Evolutionary conservation across 2,797 vertebrate species (phyloP), one percentile per base, ranked within the genome.

Genomic region (Hippocampus kuda): DNA sequence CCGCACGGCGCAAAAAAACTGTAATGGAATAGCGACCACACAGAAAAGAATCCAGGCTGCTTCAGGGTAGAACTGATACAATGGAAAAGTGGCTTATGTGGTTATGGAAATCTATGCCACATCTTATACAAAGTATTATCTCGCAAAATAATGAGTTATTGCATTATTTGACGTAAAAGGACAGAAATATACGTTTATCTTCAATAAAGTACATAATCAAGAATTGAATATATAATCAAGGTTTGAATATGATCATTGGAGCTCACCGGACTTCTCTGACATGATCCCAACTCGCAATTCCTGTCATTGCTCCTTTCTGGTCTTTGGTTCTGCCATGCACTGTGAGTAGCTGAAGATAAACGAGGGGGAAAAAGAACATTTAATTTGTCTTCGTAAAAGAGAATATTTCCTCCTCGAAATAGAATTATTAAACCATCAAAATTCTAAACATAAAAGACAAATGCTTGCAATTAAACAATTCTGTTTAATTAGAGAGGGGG

Each of bases 271-370:
- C 93, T 0, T 94, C 97, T 83, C 88, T 93, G 79, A 99, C 98
- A 81, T 99, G 97, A 74, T 94, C 94, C 97, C 97, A 98, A 72
- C 92, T 94, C 0, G 97, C 97, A 0, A 95, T 72, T 0, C 97
- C 97, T 0, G 95, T 93, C 78, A 93, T 80, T 0, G 94, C 87
- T 48, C 97, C 97, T 79, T 96, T 99, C 90, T 99, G 96, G 57
- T 99, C 96, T 84, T 98, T 99, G 77, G 97, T 98, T 74, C 97
- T 92, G 57, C 96, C 97, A 0, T 99, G 97, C 49, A 99, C 94
- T 0, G 97, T 97, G 79, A 99, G 85, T 75, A 99, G 76, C 96
- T 99, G 70, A 5, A 38, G 70, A 82, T 11, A 57, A 57, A 57
- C 9, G 9, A 18, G 5, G 5, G 6, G 24, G 1, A 59, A 59